phyloP scores from a whole-genome alignment of 2,113 vertebrate species.

The Cinclus mexicanus region DNA sequence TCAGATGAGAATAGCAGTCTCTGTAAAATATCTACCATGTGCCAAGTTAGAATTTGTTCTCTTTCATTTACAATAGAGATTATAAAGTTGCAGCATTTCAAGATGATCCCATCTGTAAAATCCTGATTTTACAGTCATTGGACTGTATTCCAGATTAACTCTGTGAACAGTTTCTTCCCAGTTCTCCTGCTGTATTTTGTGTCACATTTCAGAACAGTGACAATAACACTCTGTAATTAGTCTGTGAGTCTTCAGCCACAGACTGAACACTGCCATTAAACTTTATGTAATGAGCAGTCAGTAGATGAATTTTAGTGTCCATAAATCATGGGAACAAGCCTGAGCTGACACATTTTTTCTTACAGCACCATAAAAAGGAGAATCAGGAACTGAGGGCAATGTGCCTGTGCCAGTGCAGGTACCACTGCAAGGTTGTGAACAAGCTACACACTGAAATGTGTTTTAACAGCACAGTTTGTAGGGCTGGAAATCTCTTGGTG shows the following conservation, averaged over 20 bases:
- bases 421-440: rapidly evolving
- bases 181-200: not conserved
- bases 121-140: not conserved
- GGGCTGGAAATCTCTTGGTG: not conserved
- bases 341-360: not conserved
- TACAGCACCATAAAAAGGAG: not conserved
- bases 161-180: not conserved
- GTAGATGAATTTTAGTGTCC: not conserved
- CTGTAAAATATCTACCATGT: not conserved
- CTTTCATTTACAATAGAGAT: not conserved
- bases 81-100: not conserved
- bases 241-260: not conserved
- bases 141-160: not conserved
- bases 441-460: rapidly evolving
- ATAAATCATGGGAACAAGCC: not conserved
- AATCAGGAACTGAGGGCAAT: not conserved
- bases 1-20: not conserved
- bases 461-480: not conserved
- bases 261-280: not conserved
- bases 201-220: not conserved
- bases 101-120: not conserved
- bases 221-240: not conserved
- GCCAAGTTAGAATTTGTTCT: not conserved
- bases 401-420: not conserved
- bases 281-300: not conserved